These are phyloP conservation scores for Lerema accius DNA, from an alignment of 1,140 invertebrate species.

Conservation along the genomic window DNA sequence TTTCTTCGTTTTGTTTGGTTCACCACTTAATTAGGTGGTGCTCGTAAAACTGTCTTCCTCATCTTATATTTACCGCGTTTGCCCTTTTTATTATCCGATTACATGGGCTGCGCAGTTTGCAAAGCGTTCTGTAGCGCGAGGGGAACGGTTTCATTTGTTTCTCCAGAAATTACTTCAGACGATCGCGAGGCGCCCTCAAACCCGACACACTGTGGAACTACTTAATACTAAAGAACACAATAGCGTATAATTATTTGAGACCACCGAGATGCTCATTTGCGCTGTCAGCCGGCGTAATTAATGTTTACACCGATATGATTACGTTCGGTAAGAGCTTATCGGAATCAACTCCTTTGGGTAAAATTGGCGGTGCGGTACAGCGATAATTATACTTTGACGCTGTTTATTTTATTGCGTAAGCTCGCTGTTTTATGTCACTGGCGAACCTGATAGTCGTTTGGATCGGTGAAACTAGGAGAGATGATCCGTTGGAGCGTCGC, in stretches of 20 bases:
- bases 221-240: slow-evolving; percentile 52
- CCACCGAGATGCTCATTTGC: slow-evolving; percentile 58
- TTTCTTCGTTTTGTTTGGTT: slow-evolving; percentile 76
- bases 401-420: slow-evolving; percentile 46
- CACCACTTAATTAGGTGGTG: slow-evolving; percentile 82
- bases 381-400: slow-evolving; percentile 44
- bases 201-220: slow-evolving; percentile 44
- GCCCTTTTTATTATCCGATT: slow-evolving; percentile 83
- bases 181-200: slow-evolving; percentile 45
- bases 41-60: slow-evolving; percentile 83
- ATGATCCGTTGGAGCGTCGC: slow-evolving; percentile 49
- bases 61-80: slow-evolving; percentile 83
- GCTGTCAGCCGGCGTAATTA: slow-evolving; percentile 66
- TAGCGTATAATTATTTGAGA: slow-evolving; percentile 67
- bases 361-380: slow-evolving; percentile 44
- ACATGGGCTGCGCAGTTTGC: slow-evolving; percentile 78
- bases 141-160: slow-evolving; percentile 82
- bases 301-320: slow-evolving; percentile 75
- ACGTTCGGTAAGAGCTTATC: slow-evolving; percentile 67
- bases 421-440: slow-evolving; percentile 13
- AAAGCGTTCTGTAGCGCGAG: slow-evolving; percentile 73
- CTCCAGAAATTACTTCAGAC: slow-evolving; percentile 77
- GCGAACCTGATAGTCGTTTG: slow-evolving; percentile 4
- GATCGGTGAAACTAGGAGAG: slow-evolving; percentile 39
- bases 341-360: slow-evolving; percentile 58